Conservation (phyloP, 2,113 vertebrate genomes). For the Psittacara wagleri region DNA sequence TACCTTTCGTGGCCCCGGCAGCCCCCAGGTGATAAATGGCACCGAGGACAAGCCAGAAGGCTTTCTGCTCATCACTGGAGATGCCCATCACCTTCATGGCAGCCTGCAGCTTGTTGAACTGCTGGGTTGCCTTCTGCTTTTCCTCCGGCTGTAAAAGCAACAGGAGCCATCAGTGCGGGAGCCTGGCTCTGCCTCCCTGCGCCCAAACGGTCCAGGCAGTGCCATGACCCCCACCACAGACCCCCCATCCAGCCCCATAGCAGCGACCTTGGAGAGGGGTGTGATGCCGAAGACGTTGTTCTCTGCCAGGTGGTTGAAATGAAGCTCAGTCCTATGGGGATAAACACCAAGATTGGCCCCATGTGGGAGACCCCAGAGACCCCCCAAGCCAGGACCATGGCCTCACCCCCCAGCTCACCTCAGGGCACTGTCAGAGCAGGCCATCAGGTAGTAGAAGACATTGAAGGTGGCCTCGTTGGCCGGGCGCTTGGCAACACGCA, state of each 20-base stretch:
- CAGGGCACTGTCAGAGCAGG: slow-evolving; percentile 86
- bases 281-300: slow-evolving; percentile 90
- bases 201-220: background rate
- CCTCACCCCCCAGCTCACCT: slow-evolving; percentile 72
- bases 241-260: rapidly evolving
- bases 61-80: slow-evolving; percentile 90
- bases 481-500: slow-evolving; percentile 86
- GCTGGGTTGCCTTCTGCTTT: slow-evolving; percentile 90
- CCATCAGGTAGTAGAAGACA: slow-evolving; percentile 94
- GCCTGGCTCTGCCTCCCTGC: background rate
- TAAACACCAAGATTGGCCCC: background rate
- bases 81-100: slow-evolving; percentile 96
- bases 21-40: slow-evolving; percentile 94
- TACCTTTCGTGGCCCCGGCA: slow-evolving; percentile 96
- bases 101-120: slow-evolving; percentile 93
- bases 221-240: rapidly evolving
- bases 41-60: slow-evolving; percentile 85
- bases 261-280: slow-evolving; percentile 85
- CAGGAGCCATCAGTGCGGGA: rapidly evolving
- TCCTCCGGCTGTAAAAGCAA: slow-evolving; percentile 82
- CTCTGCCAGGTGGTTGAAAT: slow-evolving; percentile 93
- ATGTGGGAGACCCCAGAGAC: rapidly evolving
- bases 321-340: slow-evolving; percentile 89
- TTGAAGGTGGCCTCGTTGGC: slow-evolving; percentile 88
- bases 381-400: rapidly evolving